Base-by-base conservation (phyloP, 2,888 invertebrate genomes). In the Leptarthrus brevirostris region DNA sequence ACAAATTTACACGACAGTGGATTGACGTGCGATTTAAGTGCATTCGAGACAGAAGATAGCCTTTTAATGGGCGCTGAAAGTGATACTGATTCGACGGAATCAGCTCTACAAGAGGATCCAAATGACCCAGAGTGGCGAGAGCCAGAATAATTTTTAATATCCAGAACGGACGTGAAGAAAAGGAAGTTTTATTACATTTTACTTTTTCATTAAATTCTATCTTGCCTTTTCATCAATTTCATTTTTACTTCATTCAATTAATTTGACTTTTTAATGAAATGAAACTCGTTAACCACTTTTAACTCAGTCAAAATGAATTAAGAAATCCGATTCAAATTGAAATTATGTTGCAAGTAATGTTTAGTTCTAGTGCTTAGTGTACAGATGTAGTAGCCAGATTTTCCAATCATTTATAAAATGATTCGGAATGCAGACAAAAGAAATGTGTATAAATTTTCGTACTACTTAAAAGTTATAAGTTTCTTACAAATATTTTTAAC, bases 51-150 rank as follows among this genome's bases (percentile, higher is more conserved):
- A 14, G 54, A 36, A 14, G 47, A 64, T 44, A 66, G 54, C 36
- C 44, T 73, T 22, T 12, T 74, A 30, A 58, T 74, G 53, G 74
- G 54, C 8, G 76, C 76, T 54, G 79, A 79, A 56, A 80, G 79
- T 77, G 82, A 81, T 72, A 79, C 78, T 10, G 81, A 81, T 66
- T 79, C 81, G 20, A 76, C 79, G 3, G 81, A 81, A 22, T 90
- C 90, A 22, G 89, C 88, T 69, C 86, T 88, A 69, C 89, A 88
- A 76, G 93, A 93, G 81, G 94, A 94, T 85, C 94, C 94, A 24
- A 93, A 94, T 82, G 94, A 94, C 86, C 91, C 91, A 4, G 94
- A 94, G 82, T 95, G 95, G 95, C 90, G 81, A 58, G 81, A 81
- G 71, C 70, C 75, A 61, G 66, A 53, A 73, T 75, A 74, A 69